These are phyloP conservation scores for Pollenia griseotomentosa DNA, from an alignment of 2,888 invertebrate genomes.

Conservation along the genomic window DNA sequence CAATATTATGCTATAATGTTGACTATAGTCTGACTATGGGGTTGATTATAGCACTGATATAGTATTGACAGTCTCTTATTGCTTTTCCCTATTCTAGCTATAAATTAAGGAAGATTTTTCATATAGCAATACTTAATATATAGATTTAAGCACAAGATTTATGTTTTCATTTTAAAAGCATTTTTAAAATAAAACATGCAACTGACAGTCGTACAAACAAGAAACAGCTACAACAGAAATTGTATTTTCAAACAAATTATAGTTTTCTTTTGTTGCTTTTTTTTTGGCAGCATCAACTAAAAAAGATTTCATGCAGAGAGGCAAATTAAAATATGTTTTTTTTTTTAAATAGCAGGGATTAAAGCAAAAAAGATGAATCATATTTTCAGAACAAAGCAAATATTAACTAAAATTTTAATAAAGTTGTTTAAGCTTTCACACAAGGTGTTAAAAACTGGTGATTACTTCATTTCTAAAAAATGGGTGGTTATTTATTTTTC, in stretches of 20 bases:
- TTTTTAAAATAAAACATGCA: constrained; percentile 20
- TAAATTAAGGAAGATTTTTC: neutral
- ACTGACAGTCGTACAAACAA: neutral
- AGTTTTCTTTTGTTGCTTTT: neutral
- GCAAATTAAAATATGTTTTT: neutral
- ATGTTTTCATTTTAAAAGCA: constrained; percentile 18
- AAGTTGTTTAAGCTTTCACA: neutral
- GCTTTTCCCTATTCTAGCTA: neutral
- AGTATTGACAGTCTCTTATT: no score
- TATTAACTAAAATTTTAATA: neutral
- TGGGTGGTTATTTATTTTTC: neutral
- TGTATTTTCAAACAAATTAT: constrained; percentile 32
- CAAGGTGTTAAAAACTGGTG: neutral
- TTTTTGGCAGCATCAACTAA: constrained; percentile 38
- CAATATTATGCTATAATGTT: neutral
- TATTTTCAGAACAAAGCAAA: neutral
- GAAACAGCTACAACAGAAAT: constrained; percentile 3
- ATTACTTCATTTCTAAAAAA: constrained; percentile 2
- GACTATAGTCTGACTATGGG: neutral
- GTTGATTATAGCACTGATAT: no score
- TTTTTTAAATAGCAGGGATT: neutral
- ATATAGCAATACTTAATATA: neutral
- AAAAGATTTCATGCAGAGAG: constrained; percentile 25
- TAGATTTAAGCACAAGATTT: constrained; percentile 20
- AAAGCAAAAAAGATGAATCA: constrained; percentile 12